These are phyloP conservation scores for Epicampocera succincta DNA, from an alignment of 2,888 invertebrate species.

Conservation along the genomic window DNA sequence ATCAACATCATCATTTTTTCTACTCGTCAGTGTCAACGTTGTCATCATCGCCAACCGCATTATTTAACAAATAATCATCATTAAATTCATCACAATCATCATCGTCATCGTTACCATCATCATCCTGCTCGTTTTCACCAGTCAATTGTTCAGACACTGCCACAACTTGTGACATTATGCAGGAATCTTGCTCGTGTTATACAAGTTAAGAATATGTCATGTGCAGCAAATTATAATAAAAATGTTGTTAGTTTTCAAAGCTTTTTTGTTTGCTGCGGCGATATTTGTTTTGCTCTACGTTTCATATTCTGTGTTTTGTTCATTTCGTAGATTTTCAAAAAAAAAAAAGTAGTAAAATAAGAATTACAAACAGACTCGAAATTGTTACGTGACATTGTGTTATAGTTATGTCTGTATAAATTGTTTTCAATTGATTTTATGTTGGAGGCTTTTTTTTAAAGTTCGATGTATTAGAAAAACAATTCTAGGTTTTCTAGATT, in stretches of 20 bases:
- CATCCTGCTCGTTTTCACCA: constrained; percentile 48
- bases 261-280: constrained; percentile 5
- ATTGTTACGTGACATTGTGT: constrained; percentile 63
- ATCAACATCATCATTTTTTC: constrained; percentile 53
- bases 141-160: constrained; percentile 64
- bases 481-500: constrained; percentile 47
- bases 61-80: constrained; percentile 31
- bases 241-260: constrained; percentile 66
- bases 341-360: constrained; percentile 6
- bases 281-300: background rate
- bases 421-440: constrained; percentile 54
- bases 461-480: constrained; percentile 50
- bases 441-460: constrained; percentile 42
- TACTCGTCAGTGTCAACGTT: constrained; percentile 25
- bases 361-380: constrained; percentile 2
- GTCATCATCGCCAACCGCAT: background rate
- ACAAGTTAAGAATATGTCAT: constrained; percentile 70
- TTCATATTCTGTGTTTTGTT: constrained; percentile 1
- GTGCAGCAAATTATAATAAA: constrained; percentile 70
- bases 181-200: constrained; percentile 69
- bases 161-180: constrained; percentile 69
- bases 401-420: constrained; percentile 65
- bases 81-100: constrained; percentile 10
- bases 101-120: constrained; percentile 24
- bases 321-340: constrained; percentile 24